Base-by-base conservation (phyloP, 2,797 vertebrate species). In the Epinephelus awoara region DNA sequence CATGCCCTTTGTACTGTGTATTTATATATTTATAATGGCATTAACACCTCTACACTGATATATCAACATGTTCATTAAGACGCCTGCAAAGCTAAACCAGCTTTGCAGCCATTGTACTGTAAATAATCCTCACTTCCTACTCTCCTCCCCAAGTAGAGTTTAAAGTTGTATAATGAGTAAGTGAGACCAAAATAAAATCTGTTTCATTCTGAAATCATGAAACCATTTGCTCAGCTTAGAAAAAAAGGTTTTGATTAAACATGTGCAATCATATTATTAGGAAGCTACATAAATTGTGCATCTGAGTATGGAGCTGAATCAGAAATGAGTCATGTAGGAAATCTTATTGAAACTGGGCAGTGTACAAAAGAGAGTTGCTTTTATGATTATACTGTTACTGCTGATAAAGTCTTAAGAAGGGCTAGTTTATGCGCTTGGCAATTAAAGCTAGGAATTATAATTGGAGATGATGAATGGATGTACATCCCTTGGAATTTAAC, bases 131-230 rank as follows among this genome's bases (percentile, higher is more conserved):
- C 62, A 46, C 46, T 62, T 76, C 47, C 55, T 50, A 5, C 64
- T 67, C 38, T 27, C 29, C 25, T 29, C 64, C 67, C 57, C 29
- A 23, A 61, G 54, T 59, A 34, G 46, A 54, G 23, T 68, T 74
- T 83, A 18, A 77, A 65, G 46, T 21, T 69, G 17, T 72, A 47
- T 42, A 44, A 85, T 80, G 51, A 81, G 67, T 85, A 56, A 65
- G 38, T 66, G 57, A 61, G n/a, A 34, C 46, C 38, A 58, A 64
- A 70, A 62, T 62, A 71, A 75, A 83, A 64, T n/a, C 55, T 42
- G 17, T 62, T 47, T 52, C 3, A 10, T 67, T 56, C 12, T 69
- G 10, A 59, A 63, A 27, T 68, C 11, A 34, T 77, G 42, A 68
- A 82, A 82, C n/a, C 29, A 83, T 72, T 71, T 72, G 21, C 52